A percentile compares a stretch with the other conserved stretches of the same genome.
Evolutionary conservation across 2,888 invertebrate species (phyloP).

Genomic region (Acrobasis consociella): DNA sequence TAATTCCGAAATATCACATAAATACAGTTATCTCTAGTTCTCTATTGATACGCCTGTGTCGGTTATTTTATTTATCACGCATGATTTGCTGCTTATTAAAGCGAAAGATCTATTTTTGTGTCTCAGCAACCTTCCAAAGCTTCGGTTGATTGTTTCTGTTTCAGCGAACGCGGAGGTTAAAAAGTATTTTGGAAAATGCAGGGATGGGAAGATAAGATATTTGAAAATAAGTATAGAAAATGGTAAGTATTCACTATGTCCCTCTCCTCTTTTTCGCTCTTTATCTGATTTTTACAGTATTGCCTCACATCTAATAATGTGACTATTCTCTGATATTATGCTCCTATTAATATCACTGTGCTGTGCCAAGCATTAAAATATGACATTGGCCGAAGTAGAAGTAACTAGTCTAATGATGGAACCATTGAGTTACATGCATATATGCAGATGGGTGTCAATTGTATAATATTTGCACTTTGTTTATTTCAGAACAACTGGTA

Average conservation of each 20-base stretch:
- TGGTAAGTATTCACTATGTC: slow-evolving; percentile 80
- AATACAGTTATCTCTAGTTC: neutral
- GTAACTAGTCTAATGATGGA: no score
- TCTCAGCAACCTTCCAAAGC: slow-evolving; percentile 20
- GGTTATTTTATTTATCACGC: slow-evolving; percentile 9
- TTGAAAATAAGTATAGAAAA: slow-evolving; percentile 93
- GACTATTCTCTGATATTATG: no score
- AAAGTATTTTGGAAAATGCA: slow-evolving; percentile 91
- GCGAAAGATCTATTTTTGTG: slow-evolving; percentile 13
- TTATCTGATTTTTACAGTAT: neutral
- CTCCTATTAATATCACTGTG: no score
- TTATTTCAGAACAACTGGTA: slow-evolving; percentile 87
- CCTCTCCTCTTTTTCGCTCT: neutral
- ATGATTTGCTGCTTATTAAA: slow-evolving; percentile 12
- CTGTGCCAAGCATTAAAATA: no score
- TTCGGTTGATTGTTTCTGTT: slow-evolving; percentile 42
- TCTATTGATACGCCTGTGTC: neutral
- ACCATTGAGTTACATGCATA: no score
- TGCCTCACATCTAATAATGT: no score
- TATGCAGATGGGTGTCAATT: no score
- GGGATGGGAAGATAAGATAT: slow-evolving; percentile 90
- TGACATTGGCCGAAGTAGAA: no score
- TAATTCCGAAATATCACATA: slow-evolving; percentile 50
- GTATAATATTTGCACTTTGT: neutral
- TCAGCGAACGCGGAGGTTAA: slow-evolving; percentile 92